Evolutionary conservation across 2,797 vertebrate genomes (phyloP), one percentile per base, ranked within the genome.

Genomic region (Lithobates sylvaticus): DNA sequence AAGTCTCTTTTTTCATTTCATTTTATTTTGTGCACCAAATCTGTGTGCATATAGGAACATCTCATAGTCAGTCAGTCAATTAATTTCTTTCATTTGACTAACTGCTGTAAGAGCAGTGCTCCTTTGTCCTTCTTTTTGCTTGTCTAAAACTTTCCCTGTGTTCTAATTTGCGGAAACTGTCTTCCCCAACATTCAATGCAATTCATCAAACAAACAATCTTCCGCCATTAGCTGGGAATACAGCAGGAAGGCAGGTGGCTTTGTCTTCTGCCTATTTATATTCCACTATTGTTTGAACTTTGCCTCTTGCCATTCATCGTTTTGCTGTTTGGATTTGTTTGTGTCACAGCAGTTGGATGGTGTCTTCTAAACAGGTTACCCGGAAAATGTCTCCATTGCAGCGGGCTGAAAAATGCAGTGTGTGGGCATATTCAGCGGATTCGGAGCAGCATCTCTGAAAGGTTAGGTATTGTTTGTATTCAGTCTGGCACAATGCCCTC

Each of bases 401-500:
- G 65, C 26, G 26, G 42, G 23, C 83, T 71, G 10, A 15, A 67
- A 47, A 69, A 27, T 68, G 26, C 36, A 21, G 39, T 9, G 16
- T 73, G 68, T 76, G 58, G 71, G 79, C 64, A 12, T 8, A 79
- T 83, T 69, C 70, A 70, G 75, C 81, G 69, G 68, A 83, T 83
- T 78, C 78, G 61, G n/a, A 79, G 26, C 61, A 78, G 29, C 47
- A 80, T 80, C 73, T 58, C 21, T 80, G 42, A 80, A 87, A 87
- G n/a, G 44, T 78, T 50, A 70, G 23, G 64, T 54, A 75, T 79
- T 87, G 71, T 84, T 77, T 84, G 47, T 87, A 69, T 70, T 84
- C 47, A 76, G 76, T 71, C 70, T 87, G 81, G 86, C 86, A 87
- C 34, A 61, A 44, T 84, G 86, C 76, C 70, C 42, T 68, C 47